These are phyloP conservation scores for Labeo rohita DNA, from an alignment of 2,113 vertebrate genomes.

Conservation along the genomic window DNA sequence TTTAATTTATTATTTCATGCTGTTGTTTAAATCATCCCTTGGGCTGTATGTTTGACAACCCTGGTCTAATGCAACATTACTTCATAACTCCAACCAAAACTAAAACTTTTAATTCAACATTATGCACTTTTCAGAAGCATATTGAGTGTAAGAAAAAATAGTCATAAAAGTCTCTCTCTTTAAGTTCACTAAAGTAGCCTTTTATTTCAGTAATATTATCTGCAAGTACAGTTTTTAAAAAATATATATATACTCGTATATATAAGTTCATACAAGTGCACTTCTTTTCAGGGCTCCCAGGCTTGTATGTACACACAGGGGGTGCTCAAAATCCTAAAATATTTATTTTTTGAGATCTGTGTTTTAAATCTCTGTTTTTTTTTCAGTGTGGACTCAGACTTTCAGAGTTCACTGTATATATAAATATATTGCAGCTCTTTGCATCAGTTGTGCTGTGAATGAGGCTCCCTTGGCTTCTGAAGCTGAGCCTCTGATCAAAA, in stretches of 20 bases:
- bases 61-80: too few relatives aligned
- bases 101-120: too few relatives aligned
- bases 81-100: too few relatives aligned
- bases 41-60: too few relatives aligned
- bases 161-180: too few relatives aligned
- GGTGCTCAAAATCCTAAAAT: not conserved
- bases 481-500: slow-evolving; percentile 32
- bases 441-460: not conserved
- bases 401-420: not conserved
- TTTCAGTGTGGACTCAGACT: not conserved
- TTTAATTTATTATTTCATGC: too few relatives aligned
- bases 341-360: not conserved
- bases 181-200: too few relatives aligned
- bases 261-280: not conserved
- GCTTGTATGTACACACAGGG: not conserved
- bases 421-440: slow-evolving; percentile 4
- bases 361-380: slow-evolving; percentile 4
- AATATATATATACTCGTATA: not conserved
- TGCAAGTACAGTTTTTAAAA: not conserved
- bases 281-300: not conserved
- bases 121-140: too few relatives aligned
- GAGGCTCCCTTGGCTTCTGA: slow-evolving; percentile 10
- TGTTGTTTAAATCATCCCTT: too few relatives aligned
- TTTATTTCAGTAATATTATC: too few relatives aligned
- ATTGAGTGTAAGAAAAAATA: too few relatives aligned